Base-by-base conservation (phyloP, 2,113 vertebrate species). In the Bungarus multicinctus region DNA sequence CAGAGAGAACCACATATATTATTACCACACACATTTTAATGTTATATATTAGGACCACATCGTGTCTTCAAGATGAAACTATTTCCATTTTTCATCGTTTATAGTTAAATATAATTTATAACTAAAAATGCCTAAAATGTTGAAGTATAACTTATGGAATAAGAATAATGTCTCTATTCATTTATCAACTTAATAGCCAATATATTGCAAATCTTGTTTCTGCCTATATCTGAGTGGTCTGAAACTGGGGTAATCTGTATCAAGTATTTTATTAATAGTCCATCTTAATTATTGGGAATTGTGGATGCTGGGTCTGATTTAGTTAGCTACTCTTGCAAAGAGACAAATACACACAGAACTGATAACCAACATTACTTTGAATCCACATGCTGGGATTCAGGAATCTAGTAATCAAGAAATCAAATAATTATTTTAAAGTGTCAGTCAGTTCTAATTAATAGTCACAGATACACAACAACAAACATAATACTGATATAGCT, bases 1-100 rank as follows among this genome's bases (percentile, higher is more conserved):
- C 95, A 96, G 74, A 96, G 85, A 96, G 95, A 23, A 64, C 50
- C 91, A 25, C 43, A 91, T 85, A 43, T 92, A 95, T 93, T 94
- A 91, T 53, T 16, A 7, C 50, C 87, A 92, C 87, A 91, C 85
- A 92, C 87, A 91, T 92, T 96, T 95, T 91, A 47, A 69, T 81
- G 95, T 86, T 90, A 14, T 60, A n/a, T 91, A 92, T 95, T 64
- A 89, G 90, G 94, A 94, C 25, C 92, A 58, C 93, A 96, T 95
- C 90, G 54, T n/a, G 92, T 52, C 69, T 30, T 81, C 96, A 45
- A 89, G 89, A 88, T 93, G 69, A 74, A 92, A 95, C 96, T 88
- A 93, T 2, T 54, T 89, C 87, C 95, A 94, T 90, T 27, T 74
- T 92, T 94, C 85, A 92, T 22, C 93, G 45, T 91, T 94, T 54